Base-by-base conservation (phyloP, 2,888 invertebrate genomes). In the Idaea straminata region DNA sequence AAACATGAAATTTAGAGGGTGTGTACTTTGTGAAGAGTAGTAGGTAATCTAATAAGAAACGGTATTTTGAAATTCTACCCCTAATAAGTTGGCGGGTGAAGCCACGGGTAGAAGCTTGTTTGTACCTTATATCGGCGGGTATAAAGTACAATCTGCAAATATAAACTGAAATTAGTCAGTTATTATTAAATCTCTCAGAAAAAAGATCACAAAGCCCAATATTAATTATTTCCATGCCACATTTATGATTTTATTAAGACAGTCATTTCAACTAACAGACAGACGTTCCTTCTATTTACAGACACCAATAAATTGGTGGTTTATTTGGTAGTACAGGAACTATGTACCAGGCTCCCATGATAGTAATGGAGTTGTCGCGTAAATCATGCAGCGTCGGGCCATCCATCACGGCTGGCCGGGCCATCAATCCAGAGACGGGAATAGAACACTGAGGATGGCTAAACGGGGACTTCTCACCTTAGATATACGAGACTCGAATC, bases 381-480 rank as follows among this genome's bases (percentile, higher is more conserved):
- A 91, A 92, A 92, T 92, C 92, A 91, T 81, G 83, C 73, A 76
- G 73, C 84, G 83, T 74, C 79, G 77, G 72, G 72, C 81, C 85
- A 91, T 92, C 90, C 88, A 91, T 92, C 92, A 92, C 82, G 88
- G 75, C 75, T 75, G 81, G 83, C 76, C 80, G 82, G 75, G 79
- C 85, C 90, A 92, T 92, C 91, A 91, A 92, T 92, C 86, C 64
- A 62, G 70, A 65, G 80, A 84, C 89, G 78, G 85, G 88, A 91
- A 92, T 92, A 92, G 90, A 82, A 77, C 76, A 71, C 34, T 73
- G 35, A 57, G 66, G 69, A 70, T 76, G 75, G 78, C 79, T 79
- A 78, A 82, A 83, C 80, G 76, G 80, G 82, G 79, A 79, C 74
- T 77, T 81, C 82, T 81, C 82, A 81, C 83, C 83, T 82, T 77